These are phyloP conservation scores for Proteles cristata DNA, from an alignment of 2,113 vertebrate genomes.

Conservation along the genomic window DNA sequence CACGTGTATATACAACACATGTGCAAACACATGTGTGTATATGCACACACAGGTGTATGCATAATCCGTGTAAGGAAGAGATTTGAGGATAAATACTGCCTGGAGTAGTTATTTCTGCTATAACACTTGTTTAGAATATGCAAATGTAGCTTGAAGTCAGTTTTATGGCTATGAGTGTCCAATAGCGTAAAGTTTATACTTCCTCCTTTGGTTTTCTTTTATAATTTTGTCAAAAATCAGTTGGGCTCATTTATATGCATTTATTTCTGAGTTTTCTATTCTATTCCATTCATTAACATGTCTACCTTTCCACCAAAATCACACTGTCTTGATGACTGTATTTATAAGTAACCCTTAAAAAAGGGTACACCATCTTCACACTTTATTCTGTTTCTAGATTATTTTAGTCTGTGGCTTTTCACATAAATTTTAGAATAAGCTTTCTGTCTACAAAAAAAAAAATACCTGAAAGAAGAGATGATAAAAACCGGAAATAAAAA, in stretches of 20 bases:
- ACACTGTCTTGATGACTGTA: neutral
- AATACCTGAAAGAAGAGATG: neutral
- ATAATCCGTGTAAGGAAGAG: neutral
- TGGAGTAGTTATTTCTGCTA: neutral
- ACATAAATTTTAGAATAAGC: neutral
- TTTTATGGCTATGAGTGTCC: neutral
- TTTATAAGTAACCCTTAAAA: neutral
- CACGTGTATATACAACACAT: too few relatives aligned
- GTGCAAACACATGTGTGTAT: neutral
- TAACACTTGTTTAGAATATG: neutral
- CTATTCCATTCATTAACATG: neutral
- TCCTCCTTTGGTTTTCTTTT: neutral
- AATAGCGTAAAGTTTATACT: neutral
- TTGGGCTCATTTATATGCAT: neutral
- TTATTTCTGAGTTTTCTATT: neutral
- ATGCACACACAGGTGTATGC: too few relatives aligned
- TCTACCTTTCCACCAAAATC: neutral
- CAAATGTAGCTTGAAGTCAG: neutral
- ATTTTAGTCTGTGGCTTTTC: neutral
- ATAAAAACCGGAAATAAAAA: constrained; percentile 26
- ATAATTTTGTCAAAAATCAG: neutral
- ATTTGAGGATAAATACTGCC: neutral
- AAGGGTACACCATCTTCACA: neutral
- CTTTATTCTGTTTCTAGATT: neutral
- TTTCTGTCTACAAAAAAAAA: neutral